phyloP scores from a whole-genome alignment of 2,113 vertebrate species.

The Lathamus discolor region DNA sequence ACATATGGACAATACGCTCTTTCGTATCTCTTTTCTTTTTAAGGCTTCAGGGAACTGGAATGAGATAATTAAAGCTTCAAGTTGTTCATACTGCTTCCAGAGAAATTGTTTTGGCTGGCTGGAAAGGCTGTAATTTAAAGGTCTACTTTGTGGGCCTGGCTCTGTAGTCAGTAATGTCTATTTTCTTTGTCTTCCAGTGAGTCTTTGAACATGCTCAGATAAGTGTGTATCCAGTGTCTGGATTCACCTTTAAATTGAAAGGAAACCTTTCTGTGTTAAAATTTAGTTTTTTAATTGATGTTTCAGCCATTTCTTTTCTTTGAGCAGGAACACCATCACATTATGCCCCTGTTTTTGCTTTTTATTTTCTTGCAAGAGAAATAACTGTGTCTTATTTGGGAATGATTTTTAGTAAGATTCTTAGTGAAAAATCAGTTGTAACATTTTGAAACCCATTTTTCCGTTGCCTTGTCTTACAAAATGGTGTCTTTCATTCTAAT shows the following conservation, averaged over 20 bases:
- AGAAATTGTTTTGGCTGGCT: background rate
- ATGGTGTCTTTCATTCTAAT: background rate
- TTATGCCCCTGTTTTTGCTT: background rate
- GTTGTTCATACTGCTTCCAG: background rate
- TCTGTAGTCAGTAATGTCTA: background rate
- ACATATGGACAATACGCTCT: accelerated
- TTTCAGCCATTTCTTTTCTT: background rate
- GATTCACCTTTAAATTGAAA: background rate
- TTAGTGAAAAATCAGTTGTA: background rate
- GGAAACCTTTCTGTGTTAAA: background rate
- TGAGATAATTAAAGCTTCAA: background rate
- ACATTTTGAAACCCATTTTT: background rate
- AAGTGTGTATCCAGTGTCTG: background rate
- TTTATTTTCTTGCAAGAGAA: background rate
- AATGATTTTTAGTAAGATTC: background rate
- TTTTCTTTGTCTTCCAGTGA: background rate
- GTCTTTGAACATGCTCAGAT: background rate
- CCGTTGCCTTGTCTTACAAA: background rate
- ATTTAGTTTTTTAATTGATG: background rate
- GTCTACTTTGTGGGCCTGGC: background rate
- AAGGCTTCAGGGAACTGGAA: background rate
- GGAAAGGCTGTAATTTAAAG: background rate
- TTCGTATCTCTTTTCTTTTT: background rate
- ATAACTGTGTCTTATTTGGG: background rate
- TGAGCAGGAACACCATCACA: background rate